A percentile compares a stretch with the other conserved stretches of the same genome.
These are phyloP conservation scores for Lepus europaeus DNA, from an alignment of 2,113 vertebrate genomes.

Conservation along the genomic window DNA sequence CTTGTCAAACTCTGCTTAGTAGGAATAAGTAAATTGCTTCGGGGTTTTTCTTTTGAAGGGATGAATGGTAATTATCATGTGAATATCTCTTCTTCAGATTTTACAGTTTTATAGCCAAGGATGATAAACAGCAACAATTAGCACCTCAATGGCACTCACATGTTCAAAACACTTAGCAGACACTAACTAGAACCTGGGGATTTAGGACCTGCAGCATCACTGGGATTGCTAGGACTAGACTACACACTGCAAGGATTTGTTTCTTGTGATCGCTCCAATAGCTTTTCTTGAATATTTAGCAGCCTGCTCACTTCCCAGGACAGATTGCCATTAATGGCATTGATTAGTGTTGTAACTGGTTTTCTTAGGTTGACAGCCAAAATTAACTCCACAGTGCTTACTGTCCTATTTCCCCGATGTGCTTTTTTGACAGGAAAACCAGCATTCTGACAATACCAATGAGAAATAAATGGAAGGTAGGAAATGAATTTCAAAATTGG, in stretches of 20 bases:
- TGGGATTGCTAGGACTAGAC: slow-evolving; percentile 19
- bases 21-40: slow-evolving; percentile 64
- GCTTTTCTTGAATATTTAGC: slow-evolving; percentile 58
- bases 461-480: neutral
- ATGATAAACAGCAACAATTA: slow-evolving; percentile 67
- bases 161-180: slow-evolving; percentile 67
- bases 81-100: slow-evolving; percentile 65
- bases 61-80: slow-evolving; percentile 68
- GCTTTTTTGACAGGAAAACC: neutral
- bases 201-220: neutral
- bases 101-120: slow-evolving; percentile 59
- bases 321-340: slow-evolving; percentile 54
- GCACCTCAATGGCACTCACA: neutral
- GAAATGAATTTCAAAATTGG: neutral
- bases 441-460: neutral
- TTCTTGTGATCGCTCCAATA: slow-evolving; percentile 52
- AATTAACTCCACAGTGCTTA: slow-evolving; percentile 24
- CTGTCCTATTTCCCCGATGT: neutral
- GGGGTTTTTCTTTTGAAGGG: slow-evolving; percentile 60
- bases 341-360: slow-evolving; percentile 58
- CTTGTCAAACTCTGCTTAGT: slow-evolving; percentile 59
- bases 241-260: slow-evolving; percentile 11
- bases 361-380: slow-evolving; percentile 60
- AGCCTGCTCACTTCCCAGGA: slow-evolving; percentile 6
- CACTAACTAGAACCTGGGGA: slow-evolving; percentile 37